Base-by-base conservation (phyloP, 2,113 vertebrate species). In the Atractosteus spatula region DNA sequence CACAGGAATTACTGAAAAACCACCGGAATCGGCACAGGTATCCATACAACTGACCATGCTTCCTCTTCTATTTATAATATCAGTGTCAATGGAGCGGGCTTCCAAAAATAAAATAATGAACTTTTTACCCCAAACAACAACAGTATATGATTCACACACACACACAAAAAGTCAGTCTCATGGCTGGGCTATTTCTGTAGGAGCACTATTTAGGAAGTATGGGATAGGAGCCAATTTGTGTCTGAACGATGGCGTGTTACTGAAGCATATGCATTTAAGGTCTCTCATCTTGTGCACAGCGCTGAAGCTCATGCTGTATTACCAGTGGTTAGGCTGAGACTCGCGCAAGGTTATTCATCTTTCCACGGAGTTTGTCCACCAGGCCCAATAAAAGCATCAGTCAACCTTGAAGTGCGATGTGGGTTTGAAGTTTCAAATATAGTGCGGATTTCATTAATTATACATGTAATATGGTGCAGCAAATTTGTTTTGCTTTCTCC, bases 401-500 rank as follows among this genome's bases (percentile, higher is more conserved):
- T 85, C 81, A 84, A 89, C 84, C 86, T 88, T 90, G 81, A 91
- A 92, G 79, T 81, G 79, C 81, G 81, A 76, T 73, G 67, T 42
- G 4, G 69, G 85, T 86, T 79, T 85, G 80, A 84, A 88, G 87
- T 91, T 89, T 85, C 83, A 88, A 89, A 91, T 88, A 88, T 90
- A 92, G 89, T 86, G 87, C 89, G 86, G 71, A 87, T 83, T 83
- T 89, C 89, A 92, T 92, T 90, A 87, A 93, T 93, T 93, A 93
- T 93, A 90, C 89, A 93, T 93, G 88, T 85, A 85, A 84, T 83
- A 88, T 77, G n/a, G 84, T 85, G 81, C 89, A 84, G 89, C 85
- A 91, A 89, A 90, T 88, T 89, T 90, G 84, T 89, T 83, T 29
- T 29, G 29, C 29, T 29, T 29, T 29, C 29, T 85, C 84, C 78